Evolutionary conservation across 2,888 invertebrate genomes (phyloP).

Genomic region (Aromia moschata): DNA sequence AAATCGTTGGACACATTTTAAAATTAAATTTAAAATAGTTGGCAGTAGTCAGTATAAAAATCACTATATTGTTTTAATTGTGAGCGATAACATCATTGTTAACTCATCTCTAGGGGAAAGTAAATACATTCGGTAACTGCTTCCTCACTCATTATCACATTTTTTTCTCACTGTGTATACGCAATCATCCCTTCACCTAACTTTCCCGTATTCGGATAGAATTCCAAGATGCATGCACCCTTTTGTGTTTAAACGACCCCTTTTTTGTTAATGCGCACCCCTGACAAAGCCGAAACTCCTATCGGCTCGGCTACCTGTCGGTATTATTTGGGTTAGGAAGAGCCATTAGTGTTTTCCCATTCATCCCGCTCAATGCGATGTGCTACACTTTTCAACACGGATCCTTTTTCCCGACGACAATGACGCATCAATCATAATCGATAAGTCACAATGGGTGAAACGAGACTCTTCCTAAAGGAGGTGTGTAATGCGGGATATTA

Average conservation of each 20-base stretch:
- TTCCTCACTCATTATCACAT: no score
- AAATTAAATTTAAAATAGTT: no score
- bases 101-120: no score
- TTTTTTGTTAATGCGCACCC: conserved; percentile 30
- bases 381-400: conserved; percentile 23
- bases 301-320: conserved; percentile 18
- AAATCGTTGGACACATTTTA: no score
- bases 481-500: conserved; percentile 19
- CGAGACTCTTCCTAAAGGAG: neutral
- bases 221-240: conserved; percentile 30
- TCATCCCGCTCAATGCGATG: conserved; percentile 18
- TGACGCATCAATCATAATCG: conserved; percentile 24
- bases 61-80: no score
- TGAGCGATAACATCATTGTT: no score
- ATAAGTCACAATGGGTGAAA: conserved; percentile 9
- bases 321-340: conserved; percentile 14
- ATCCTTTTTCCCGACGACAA: conserved; percentile 9
- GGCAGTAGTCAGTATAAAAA: no score
- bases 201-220: neutral
- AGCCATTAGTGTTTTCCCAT: conserved; percentile 21
- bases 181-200: neutral
- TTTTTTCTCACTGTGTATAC: conserved; percentile 6
- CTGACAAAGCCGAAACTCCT: conserved; percentile 18
- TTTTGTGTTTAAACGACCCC: conserved; percentile 37
- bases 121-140: no score